Evolutionary conservation across 1,140 invertebrate species (phyloP), one percentile per base, ranked within the genome.

Genomic region (Solen grandis): DNA sequence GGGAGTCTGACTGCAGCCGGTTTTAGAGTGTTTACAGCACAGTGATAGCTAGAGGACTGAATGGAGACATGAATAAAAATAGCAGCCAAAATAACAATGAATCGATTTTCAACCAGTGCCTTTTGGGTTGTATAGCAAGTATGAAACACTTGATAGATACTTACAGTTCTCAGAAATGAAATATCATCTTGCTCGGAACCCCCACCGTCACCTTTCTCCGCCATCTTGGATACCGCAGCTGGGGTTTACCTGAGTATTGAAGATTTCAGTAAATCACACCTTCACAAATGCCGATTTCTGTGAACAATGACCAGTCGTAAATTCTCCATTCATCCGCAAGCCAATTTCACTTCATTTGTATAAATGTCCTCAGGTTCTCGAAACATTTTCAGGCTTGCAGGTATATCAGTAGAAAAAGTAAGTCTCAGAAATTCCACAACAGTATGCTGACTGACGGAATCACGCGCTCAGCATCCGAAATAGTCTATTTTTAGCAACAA

Each of bases 131-230:
- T n/a, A n/a, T n/a, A n/a, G n/a, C n/a, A n/a, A n/a, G n/a, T n/a
- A n/a, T n/a, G n/a, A n/a, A n/a, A n/a, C n/a, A n/a, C n/a, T n/a
- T n/a, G n/a, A n/a, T n/a, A n/a, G n/a, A n/a, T 50, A 86, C 88
- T 89, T 81, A 89, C 88, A 70, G 88, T 89, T 80, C 88, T 78
- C n/a, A 89, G 83, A 73, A 89, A 89, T 29, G 84, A 88, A 70
- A 88, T 82, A 82, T 88, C 88, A 82, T 89, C 88, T 79, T 89
- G 86, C 77, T 89, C 88, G 5, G 85, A 83, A 57, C 85, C 81
- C 19, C 86, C 87, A 29, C 82, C 83, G 60, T 87, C 87, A 10
- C 82, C 83, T 5, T 78, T 62, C 62, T 87, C 87, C 83, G 87
- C 87, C 87, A 88, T 88, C 50, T 88, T 88, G 81, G 57, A 65